Percentiles rank a stretch among this genome's conserved stretches.
Conservation (phyloP, 2,797 vertebrate genomes). For the Tragelaphus oryx region DNA sequence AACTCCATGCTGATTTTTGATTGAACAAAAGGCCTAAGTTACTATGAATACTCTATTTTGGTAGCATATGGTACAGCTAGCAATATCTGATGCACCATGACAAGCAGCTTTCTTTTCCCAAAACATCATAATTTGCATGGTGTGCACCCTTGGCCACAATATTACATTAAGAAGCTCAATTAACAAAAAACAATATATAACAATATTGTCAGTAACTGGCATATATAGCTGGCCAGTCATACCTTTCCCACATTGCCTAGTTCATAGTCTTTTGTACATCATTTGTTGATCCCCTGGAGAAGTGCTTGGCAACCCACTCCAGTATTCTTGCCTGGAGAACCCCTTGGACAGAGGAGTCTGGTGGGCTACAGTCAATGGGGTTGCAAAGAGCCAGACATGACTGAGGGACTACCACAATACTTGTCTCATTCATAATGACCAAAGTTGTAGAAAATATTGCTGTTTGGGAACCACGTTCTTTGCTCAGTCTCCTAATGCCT, state of each 20-base stretch:
- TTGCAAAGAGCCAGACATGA: background rate
- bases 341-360: background rate
- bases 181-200: constrained; percentile 12
- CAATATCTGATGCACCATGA: background rate
- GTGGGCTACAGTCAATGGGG: background rate
- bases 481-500: background rate
- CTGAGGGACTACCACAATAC: background rate
- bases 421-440: background rate
- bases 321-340: background rate
- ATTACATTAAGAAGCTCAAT: constrained; percentile 6
- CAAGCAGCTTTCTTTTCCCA: constrained; percentile 15
- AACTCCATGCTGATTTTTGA: constrained; percentile 24
- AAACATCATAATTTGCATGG: background rate
- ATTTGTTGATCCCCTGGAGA: background rate
- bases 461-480: background rate
- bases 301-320: background rate
- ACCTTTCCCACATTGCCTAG: background rate
- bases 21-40: background rate
- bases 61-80: background rate
- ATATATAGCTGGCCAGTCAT: background rate
- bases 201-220: constrained; percentile 18
- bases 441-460: constrained; percentile 21
- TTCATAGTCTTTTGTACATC: background rate
- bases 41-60: background rate
- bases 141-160: background rate